phyloP scores from a whole-genome alignment of 2,888 invertebrate genomes.

The Cybosia mesomella region DNA sequence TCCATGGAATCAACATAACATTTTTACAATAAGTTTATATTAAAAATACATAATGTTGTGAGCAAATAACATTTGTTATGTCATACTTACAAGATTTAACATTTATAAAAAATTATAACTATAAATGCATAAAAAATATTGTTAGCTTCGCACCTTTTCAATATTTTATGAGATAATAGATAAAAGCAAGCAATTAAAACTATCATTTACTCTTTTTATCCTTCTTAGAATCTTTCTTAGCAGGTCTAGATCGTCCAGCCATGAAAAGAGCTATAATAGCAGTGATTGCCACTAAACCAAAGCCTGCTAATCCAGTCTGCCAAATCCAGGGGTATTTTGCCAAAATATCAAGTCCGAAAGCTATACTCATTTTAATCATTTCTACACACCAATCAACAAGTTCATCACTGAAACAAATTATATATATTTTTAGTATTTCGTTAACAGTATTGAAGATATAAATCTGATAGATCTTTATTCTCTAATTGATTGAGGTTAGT shows the following conservation, averaged over 20 bases:
- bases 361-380: slow-evolving; percentile 71
- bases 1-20: not conserved
- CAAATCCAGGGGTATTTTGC: slow-evolving; percentile 81
- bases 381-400: slow-evolving; percentile 81
- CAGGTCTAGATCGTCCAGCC: slow-evolving; percentile 72
- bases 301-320: slow-evolving; percentile 82
- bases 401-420: slow-evolving; percentile 77
- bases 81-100: not conserved
- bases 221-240: slow-evolving; percentile 72
- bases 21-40: not conserved
- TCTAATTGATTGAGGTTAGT: no score
- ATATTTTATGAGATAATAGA: not conserved
- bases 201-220: slow-evolving; percentile 81
- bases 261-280: slow-evolving; percentile 81
- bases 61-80: not conserved
- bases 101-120: slow-evolving; percentile 3
- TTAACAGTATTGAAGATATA: no score
- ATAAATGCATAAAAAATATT: slow-evolving; percentile 24
- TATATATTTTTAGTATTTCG: slow-evolving; percentile 4
- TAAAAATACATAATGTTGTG: not conserved
- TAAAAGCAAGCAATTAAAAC: not conserved
- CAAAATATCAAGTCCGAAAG: slow-evolving; percentile 71
- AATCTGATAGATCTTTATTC: no score
- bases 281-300: slow-evolving; percentile 81
- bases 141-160: not conserved